Evolutionary conservation across 2,888 invertebrate species (phyloP), one percentile per base, ranked within the genome.

Genomic region (Diabrotica balteata): DNA sequence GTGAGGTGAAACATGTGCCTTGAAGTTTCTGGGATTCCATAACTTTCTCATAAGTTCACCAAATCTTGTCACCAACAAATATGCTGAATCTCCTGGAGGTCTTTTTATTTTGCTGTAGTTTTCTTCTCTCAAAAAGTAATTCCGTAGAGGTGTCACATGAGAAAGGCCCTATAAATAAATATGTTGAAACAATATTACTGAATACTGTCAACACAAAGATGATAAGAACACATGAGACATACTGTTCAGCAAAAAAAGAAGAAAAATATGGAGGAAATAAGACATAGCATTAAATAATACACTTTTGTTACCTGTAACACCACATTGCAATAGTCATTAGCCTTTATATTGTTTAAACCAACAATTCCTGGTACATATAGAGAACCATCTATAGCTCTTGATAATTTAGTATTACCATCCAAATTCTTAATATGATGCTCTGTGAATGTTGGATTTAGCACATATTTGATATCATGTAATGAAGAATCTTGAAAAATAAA

Each of bases 281-380:
- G 32, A 32, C 5, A 32, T 2, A 32, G 5, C 32, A 5, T 32
- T 4, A 32, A 32, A 32, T 32, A 32, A 32, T 4, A 32, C 1
- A 32, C 4, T 32, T 45, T 10, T 66, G n/a, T 58, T 84, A 95
- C 95, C 88, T 96, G 96, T 64, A 99, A 86, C 65, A 99, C 94
- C 58, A 98, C 99, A 86, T 99, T 99, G 83, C 98, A 98, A 82
- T 99, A 99, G 84, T 99, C 99, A 85, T 99, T 99, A 5, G 97
- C 98, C 86, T 99, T 99, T 76, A 99, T 99, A 83, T 99, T 99
- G 82, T 99, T 99, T 59, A 99, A 87, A 0, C 97, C 97, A 22
- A 99, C 97, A 79, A 99, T 97, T 66, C 97, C 99, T 4, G 98
- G 98, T 81, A 95, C 90, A 84, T 99, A 99, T 82, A 97, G 90